Percentiles rank a stretch among this genome's conserved stretches.
phyloP scores from a whole-genome alignment of 2,113 vertebrate species.

The Pristiophorus japonicus region DNA sequence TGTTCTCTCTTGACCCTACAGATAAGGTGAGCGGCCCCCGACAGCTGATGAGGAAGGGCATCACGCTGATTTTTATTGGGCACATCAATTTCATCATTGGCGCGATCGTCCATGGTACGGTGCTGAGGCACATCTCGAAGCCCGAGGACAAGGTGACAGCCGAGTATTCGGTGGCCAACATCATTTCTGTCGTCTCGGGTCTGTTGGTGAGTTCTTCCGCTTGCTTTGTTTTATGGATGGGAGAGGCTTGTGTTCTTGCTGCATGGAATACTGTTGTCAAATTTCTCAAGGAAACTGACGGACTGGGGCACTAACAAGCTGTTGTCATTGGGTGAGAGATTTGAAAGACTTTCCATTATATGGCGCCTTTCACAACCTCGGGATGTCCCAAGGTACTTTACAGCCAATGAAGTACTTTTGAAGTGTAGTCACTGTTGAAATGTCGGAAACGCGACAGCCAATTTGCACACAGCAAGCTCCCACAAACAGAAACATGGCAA shows the following conservation, averaged over 20 bases:
- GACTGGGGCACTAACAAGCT: not conserved
- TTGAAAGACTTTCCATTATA: not conserved
- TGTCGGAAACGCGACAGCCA: not conserved
- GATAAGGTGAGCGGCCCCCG: constrained; percentile 62
- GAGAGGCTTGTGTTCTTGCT: not conserved
- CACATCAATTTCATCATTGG: constrained; percentile 79
- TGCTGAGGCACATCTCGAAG: constrained; percentile 79
- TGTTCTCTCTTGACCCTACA: constrained; percentile 46
- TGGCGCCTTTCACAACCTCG: too few relatives aligned
- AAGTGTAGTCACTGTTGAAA: not conserved
- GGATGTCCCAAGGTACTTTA: too few relatives aligned
- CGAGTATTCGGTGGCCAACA: constrained; percentile 71
- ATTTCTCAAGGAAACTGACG: not conserved
- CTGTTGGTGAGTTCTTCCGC: constrained; percentile 65
- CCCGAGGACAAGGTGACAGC: constrained; percentile 60
- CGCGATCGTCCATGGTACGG: constrained; percentile 79
- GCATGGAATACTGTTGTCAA: not conserved
- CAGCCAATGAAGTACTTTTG: not conserved
- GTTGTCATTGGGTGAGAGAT: not conserved
- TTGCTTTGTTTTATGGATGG: not conserved
- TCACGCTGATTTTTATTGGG: constrained; percentile 76
- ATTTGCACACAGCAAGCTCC: not conserved
- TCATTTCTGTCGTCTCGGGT: constrained; percentile 78
- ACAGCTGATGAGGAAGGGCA: constrained; percentile 70
- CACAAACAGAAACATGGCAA: not conserved